A percentile compares a stretch with the other conserved stretches of the same genome.
Conservation (phyloP, 1,140 invertebrate species). For the Acromyrmex heyeri region DNA sequence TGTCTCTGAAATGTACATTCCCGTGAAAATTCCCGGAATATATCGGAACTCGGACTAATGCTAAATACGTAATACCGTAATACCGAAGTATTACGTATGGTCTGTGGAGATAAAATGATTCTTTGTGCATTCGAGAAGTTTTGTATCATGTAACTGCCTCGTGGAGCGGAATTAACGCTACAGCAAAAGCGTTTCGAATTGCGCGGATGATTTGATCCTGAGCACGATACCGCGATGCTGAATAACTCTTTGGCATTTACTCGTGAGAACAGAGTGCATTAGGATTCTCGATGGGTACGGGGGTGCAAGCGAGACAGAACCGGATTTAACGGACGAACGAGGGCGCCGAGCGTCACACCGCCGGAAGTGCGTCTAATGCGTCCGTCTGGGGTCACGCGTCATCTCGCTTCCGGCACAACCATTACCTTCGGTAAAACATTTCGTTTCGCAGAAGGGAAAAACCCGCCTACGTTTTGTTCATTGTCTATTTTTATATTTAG, state of each 20-base stretch:
- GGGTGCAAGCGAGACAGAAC: conserved; percentile 50
- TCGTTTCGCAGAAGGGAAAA: conserved; percentile 78
- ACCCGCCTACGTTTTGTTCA: conserved; percentile 57
- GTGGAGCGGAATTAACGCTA: background rate
- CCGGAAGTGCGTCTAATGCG: conserved; percentile 87
- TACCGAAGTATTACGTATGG: background rate
- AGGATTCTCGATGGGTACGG: conserved; percentile 55
- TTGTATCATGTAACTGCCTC: background rate
- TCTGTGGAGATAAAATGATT: background rate
- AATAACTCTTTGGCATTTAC: conserved; percentile 38
- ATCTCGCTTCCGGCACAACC: conserved; percentile 84
- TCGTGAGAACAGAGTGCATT: conserved; percentile 30
- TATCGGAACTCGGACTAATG: background rate
- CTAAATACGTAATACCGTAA: background rate
- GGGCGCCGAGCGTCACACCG: conserved; percentile 83
- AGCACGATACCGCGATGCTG: conserved; percentile 7
- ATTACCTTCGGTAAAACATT: conserved; percentile 84
- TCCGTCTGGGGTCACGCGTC: conserved; percentile 87
- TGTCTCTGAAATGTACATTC: conserved; percentile 26
- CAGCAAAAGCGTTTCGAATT: conserved; percentile 13
- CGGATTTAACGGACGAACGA: conserved; percentile 72
- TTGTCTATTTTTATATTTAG: background rate
- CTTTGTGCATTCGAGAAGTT: too few relatives aligned
- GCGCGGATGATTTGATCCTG: conserved; percentile 30
- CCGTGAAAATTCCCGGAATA: conserved; percentile 20